Evolutionary conservation across 2,113 vertebrate species (phyloP).

Genomic region (cattle (Bos taurus)): DNA sequence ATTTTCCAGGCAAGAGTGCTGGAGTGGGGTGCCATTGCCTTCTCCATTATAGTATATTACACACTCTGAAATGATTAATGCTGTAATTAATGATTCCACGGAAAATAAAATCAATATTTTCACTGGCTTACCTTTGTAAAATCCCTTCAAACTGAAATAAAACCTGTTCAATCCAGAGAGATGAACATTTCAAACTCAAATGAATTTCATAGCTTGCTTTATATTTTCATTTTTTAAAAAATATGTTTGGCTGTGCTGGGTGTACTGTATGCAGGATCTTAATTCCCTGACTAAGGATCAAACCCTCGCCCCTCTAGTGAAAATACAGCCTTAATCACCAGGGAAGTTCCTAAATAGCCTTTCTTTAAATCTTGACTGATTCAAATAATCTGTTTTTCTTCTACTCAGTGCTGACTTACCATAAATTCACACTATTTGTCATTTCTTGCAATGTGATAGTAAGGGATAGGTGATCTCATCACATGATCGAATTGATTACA

Average conservation of each 20-base stretch:
- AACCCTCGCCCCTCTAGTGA: neutral
- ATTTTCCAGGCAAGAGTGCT: too few species aligned
- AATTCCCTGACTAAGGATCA: neutral
- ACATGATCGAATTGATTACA: constrained; percentile 28
- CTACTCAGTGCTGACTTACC: neutral
- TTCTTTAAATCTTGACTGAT: constrained; percentile 35
- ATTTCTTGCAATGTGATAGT: constrained; percentile 36
- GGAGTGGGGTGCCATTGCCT: too few species aligned
- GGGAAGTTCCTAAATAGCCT: neutral
- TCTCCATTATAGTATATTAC: neutral
- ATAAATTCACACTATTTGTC: neutral
- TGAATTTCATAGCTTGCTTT: neutral
- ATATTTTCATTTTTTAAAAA: neutral
- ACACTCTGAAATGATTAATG: neutral
- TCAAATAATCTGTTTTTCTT: neutral
- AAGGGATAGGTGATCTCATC: neutral
- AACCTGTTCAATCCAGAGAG: neutral
- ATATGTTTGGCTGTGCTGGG: neutral
- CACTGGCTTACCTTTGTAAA: neutral
- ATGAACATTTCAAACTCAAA: constrained; percentile 1
- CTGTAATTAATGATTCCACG: neutral
- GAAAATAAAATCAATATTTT: neutral
- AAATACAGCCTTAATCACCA: neutral
- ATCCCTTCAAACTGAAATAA: constrained; percentile 7
- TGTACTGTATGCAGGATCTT: neutral